A percentile compares a stretch with the other conserved stretches of the same genome.
These are phyloP conservation scores for Drosophila rellima DNA, from an alignment of 2,888 invertebrate species.

Conservation along the genomic window DNA sequence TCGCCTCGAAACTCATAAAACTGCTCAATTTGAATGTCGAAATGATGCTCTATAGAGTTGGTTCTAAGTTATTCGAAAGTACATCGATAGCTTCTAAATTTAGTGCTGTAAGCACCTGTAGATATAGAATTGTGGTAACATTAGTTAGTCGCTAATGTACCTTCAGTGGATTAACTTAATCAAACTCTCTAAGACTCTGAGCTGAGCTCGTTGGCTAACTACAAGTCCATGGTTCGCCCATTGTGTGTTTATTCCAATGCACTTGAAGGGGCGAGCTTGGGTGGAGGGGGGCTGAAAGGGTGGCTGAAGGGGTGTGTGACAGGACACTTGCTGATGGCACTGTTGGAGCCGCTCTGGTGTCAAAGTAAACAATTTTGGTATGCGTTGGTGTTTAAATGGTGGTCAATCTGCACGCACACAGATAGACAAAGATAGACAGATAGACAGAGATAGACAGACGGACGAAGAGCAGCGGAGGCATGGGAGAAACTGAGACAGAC, in stretches of 20 bases:
- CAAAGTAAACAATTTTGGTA: constrained; percentile 61
- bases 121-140: not conserved
- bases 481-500: not conserved
- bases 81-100: too few relatives aligned
- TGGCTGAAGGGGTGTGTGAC: not conserved
- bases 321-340: constrained; percentile 2
- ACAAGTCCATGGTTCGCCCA: not conserved
- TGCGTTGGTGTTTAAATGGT: constrained; percentile 52
- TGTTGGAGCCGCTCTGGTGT: constrained; percentile 41
- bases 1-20: too few relatives aligned
- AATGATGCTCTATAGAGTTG: too few relatives aligned
- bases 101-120: not conserved
- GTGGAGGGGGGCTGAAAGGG: not conserved
- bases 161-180: constrained; percentile 2
- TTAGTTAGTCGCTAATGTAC: not conserved
- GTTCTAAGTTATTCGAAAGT: too few relatives aligned
- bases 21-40: too few relatives aligned
- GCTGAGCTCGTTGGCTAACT: constrained; percentile 3
- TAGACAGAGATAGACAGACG: not conserved
- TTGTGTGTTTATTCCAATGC: constrained; percentile 15
- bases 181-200: not conserved
- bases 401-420: constrained; percentile 35
- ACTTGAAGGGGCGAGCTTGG: not conserved
- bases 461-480: not conserved
- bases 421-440: constrained; percentile 4